Conservation (phyloP, 2,888 invertebrate genomes). For the Agrochola macilenta region DNA sequence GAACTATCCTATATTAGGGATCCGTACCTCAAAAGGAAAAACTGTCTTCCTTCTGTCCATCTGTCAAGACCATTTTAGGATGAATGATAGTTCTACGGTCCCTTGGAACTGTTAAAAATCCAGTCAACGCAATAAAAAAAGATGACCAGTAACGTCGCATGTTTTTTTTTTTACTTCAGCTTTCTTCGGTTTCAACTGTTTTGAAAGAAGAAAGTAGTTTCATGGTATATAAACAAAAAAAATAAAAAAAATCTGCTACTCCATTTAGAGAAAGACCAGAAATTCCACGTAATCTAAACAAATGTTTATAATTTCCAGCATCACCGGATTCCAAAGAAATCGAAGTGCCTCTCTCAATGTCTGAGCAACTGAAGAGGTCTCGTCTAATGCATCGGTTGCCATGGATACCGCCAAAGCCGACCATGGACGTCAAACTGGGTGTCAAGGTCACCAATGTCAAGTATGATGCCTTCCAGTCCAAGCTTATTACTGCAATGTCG, state of each 20-base stretch:
- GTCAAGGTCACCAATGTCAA: constrained; percentile 77
- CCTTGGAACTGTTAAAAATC: too few relatives aligned
- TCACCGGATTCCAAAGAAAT: constrained; percentile 81
- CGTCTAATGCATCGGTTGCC: constrained; percentile 87
- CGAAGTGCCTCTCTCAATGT: constrained; percentile 82
- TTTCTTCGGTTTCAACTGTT: neutral
- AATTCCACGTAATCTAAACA: neutral
- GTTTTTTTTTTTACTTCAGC: too few relatives aligned
- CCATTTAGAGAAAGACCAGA: neutral
- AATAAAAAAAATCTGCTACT: too few relatives aligned
- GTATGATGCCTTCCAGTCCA: constrained; percentile 80
- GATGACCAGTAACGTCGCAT: too few relatives aligned
- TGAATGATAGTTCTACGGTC: too few relatives aligned
- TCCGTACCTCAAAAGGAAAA: too few relatives aligned
- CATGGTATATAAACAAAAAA: too few relatives aligned
- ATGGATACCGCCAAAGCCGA: constrained; percentile 76
- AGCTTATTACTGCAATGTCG: constrained; percentile 78
- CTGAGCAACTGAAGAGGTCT: constrained; percentile 88
- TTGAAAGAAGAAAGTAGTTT: neutral
- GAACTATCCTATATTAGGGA: too few relatives aligned
- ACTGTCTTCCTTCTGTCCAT: neutral
- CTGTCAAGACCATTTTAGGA: neutral
- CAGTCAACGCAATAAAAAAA: too few relatives aligned
- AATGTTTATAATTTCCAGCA: constrained; percentile 46
- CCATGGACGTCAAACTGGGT: constrained; percentile 74